Base-by-base conservation (phyloP, 37 sponge, comb jelly and placozoan genomes). In the Ephydatia muelleri region DNA sequence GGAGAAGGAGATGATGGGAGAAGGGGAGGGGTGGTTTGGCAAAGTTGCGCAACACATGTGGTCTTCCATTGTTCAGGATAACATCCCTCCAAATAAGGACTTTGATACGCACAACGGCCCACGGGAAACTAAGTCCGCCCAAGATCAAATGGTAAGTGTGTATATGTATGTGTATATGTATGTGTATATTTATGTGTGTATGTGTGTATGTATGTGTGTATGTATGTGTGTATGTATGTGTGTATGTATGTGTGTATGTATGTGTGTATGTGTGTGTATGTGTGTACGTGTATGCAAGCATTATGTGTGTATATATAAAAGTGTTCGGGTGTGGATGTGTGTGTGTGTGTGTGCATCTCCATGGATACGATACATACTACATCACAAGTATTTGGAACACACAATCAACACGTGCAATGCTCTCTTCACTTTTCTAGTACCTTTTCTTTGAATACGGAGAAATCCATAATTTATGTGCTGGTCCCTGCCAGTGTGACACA, bases 81-180 rank as follows among this genome's bases (percentile, higher is more conserved):
- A 94, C 34, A 37, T 33, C 31, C 91, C 86, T 12, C 94, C 94
- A 40, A 38, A 84, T n/a, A 37, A 85, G 2, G 65, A 65, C 22
- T 64, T 34, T 33, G 91, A 94, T 38, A 90, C 94, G 11, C 94
- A 94, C 64, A 83, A 88, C 16, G 29, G 75, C 38, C 90, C 91
- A 23, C 67, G 94, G 38, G 70, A 79, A 12, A 73, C 83, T 23
- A 40, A 32, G 32, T 26, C 39, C 35, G 91, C 88, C 21, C 91
- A 90, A 22, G 67, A 94, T 34, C 94, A 94, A 81, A 90, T 94
- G 43, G 93, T 93, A 82, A 89, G 91, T 12, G 33, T 71, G 47
- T 32, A 39, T 76, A 39, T 76, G 77, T 76, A 39, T 32, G 77
- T 76, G 77, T 76, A 39, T 32, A 39, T 76, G 77, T 76, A 39